phyloP scores from a whole-genome alignment of 2,797 vertebrate species.

The Macrochelys suwanniensis region DNA sequence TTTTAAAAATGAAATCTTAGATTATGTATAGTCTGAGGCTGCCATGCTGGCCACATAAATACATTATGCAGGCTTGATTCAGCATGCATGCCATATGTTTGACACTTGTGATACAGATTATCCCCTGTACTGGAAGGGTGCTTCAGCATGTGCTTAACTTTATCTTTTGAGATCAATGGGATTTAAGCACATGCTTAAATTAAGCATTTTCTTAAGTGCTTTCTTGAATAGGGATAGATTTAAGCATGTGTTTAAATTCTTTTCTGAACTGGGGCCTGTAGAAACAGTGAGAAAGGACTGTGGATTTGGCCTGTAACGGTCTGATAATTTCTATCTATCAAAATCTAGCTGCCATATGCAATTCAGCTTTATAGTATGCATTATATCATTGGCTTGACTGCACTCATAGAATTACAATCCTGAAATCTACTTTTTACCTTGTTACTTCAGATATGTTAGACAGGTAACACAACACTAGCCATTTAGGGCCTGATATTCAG shows the following conservation, averaged over 20 bases:
- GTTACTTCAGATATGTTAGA: background rate
- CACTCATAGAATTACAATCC: background rate
- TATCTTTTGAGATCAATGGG: background rate
- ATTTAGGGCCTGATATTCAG: background rate
- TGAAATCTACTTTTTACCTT: background rate
- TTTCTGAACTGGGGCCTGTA: background rate
- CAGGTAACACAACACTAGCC: background rate
- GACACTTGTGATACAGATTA: too few relatives aligned
- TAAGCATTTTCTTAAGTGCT: background rate
- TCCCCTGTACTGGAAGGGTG: too few relatives aligned
- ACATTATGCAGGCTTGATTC: too few relatives aligned
- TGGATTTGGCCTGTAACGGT: background rate
- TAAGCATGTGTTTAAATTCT: background rate
- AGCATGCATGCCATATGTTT: too few relatives aligned
- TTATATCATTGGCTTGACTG: too few relatives aligned
- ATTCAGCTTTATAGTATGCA: too few relatives aligned
- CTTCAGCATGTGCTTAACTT: background rate
- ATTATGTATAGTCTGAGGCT: too few relatives aligned
- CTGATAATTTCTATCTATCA: background rate
- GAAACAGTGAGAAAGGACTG: background rate
- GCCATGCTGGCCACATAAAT: too few relatives aligned
- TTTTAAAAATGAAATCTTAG: too few relatives aligned
- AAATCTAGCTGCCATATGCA: background rate
- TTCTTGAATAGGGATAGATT: background rate
- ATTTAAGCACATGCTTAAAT: background rate